These are phyloP conservation scores for Thalassoma bifasciatum DNA, from an alignment of 2,113 vertebrate species.

Conservation along the genomic window DNA sequence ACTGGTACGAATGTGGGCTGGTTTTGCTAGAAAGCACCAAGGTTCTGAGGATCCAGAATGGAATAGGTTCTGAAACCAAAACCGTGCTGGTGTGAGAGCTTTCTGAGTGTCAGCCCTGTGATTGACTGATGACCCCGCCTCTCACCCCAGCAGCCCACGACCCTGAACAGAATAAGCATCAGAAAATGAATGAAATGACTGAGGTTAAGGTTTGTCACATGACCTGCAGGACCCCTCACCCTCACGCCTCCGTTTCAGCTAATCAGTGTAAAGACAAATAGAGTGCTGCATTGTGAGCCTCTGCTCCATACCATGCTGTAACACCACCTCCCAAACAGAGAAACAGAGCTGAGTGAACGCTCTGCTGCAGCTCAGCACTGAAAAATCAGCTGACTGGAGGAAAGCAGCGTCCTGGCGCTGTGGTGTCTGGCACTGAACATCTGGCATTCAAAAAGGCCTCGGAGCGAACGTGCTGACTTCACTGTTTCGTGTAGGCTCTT, in stretches of 20 bases:
- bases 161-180: no score
- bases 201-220: no score
- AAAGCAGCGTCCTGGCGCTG: conserved; percentile 59
- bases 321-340: conserved; percentile 25
- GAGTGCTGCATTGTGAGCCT: conserved; percentile 32
- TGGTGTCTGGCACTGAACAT: conserved; percentile 66
- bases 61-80: no score
- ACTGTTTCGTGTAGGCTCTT: conserved; percentile 44
- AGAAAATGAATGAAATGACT: no score
- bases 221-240: neutral
- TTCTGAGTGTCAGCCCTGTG: no score
- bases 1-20: no score
- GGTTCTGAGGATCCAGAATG: no score
- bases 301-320: conserved; percentile 1
- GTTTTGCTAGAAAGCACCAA: no score
- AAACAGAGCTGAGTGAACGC: conserved; percentile 32
- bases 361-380: conserved; percentile 35
- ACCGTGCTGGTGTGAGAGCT: no score
- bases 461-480: conserved; percentile 67
- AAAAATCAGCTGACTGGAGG: conserved; percentile 70
- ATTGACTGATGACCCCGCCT: no score
- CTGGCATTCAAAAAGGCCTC: conserved; percentile 78
- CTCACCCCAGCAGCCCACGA: no score
- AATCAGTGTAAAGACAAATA: conserved; percentile 8
- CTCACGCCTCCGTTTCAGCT: neutral